Evolutionary conservation across 2,113 vertebrate species (phyloP).

Genomic region (Tringa solitaria): DNA sequence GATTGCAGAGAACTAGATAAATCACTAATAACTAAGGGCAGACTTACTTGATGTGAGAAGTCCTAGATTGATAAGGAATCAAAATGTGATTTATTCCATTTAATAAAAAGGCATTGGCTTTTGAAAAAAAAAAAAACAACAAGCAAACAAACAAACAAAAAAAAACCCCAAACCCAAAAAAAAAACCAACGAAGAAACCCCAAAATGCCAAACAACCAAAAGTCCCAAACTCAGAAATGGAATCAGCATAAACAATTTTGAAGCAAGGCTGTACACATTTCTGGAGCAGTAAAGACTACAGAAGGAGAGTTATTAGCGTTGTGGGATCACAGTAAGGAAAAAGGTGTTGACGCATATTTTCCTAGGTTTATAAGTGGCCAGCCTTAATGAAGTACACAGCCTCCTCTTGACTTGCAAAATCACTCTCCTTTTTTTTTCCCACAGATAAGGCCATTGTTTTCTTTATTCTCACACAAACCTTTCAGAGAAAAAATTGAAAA

Average conservation of each 20-base stretch:
- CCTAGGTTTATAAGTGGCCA: neutral
- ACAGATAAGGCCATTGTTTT: slow-evolving; percentile 5
- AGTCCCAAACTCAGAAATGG: neutral
- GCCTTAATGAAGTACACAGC: neutral
- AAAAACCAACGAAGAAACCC: neutral
- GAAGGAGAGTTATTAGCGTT: neutral
- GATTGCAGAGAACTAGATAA: neutral
- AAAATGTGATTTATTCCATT: neutral
- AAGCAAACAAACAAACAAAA: too few species aligned
- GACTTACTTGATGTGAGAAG: neutral
- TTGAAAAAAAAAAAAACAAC: too few species aligned
- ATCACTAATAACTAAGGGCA: neutral
- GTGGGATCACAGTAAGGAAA: neutral
- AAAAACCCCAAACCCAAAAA: too few species aligned
- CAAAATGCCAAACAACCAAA: neutral
- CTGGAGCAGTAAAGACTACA: neutral
- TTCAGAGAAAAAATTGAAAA: neutral
- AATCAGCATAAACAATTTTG: neutral
- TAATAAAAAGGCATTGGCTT: neutral
- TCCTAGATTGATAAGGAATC: neutral
- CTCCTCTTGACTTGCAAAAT: neutral
- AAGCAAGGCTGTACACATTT: neutral
- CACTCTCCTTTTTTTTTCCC: neutral
- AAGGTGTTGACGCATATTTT: neutral
- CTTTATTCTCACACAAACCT: neutral